A percentile compares a stretch with the other conserved stretches of the same genome.
phyloP scores from a whole-genome alignment of 1,140 invertebrate species.

The Pollicipes pollicipes region DNA sequence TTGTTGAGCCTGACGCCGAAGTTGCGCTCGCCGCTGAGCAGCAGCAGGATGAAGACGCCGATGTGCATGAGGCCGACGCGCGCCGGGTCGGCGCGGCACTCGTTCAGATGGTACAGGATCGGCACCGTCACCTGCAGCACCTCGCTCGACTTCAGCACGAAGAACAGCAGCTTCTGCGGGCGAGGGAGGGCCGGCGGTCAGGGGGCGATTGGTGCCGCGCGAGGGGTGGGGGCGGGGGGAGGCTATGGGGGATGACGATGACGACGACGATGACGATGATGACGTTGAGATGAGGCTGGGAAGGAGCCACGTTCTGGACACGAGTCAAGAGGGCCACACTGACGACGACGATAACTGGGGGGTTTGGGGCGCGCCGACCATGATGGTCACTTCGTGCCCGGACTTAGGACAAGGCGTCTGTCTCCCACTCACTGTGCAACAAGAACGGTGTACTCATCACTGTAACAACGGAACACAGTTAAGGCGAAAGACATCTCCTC shows the following conservation, averaged over 20 bases:
- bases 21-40: constrained; percentile 93
- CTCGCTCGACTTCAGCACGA: constrained; percentile 94
- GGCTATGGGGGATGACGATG: neutral
- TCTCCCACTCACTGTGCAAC: too few species aligned
- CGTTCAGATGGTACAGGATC: constrained; percentile 93
- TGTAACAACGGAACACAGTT: too few species aligned
- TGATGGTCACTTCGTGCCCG: too few species aligned
- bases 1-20: constrained; percentile 98
- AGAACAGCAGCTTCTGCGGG: constrained; percentile 93
- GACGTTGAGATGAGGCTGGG: too few species aligned
- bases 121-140: constrained; percentile 94
- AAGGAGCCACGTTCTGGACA: too few species aligned
- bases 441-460: too few species aligned
- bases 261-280: neutral
- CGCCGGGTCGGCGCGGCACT: constrained; percentile 91
- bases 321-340: too few species aligned
- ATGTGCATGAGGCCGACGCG: constrained; percentile 97
- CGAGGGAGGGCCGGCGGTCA: constrained; percentile 17
- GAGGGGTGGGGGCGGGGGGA: neutral
- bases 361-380: too few species aligned
- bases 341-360: too few species aligned
- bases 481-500: too few species aligned
- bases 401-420: too few species aligned
- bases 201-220: neutral
- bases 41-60: constrained; percentile 93